phyloP scores from a whole-genome alignment of 2,888 invertebrate genomes.

The Stenotaenia linearis region DNA sequence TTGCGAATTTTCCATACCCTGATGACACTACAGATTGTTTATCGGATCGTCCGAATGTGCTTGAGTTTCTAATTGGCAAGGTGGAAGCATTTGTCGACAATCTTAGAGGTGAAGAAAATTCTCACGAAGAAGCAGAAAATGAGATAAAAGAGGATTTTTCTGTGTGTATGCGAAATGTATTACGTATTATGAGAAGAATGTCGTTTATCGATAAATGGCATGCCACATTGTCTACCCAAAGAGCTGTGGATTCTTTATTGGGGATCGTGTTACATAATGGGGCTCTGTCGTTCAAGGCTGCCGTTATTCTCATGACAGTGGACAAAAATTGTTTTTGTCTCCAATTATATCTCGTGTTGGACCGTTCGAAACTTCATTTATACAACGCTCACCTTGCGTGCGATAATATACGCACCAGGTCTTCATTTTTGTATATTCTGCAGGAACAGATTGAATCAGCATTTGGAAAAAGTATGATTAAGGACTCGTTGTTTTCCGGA shows the following conservation, averaged over 20 bases:
- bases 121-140: too few species aligned
- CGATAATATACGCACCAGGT: background rate
- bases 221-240: slow-evolving; percentile 35
- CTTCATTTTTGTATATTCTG: background rate
- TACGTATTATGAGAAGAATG: slow-evolving; percentile 40
- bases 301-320: slow-evolving; percentile 38
- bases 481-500: background rate
- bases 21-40: too few species aligned
- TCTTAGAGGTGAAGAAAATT: too few species aligned
- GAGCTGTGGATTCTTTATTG: slow-evolving; percentile 40
- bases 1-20: too few species aligned
- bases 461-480: background rate
- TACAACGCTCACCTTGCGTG: background rate
- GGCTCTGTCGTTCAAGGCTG: slow-evolving; percentile 37
- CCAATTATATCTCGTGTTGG: background rate
- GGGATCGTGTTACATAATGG: slow-evolving; percentile 40
- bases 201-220: slow-evolving; percentile 43
- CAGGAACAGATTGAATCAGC: background rate
- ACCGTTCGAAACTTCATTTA: background rate
- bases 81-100: too few species aligned
- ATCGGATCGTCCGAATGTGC: too few species aligned
- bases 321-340: background rate
- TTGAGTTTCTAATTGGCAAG: too few species aligned
- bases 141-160: too few species aligned
- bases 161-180: background rate